phyloP scores from a whole-genome alignment of 2,113 vertebrate genomes.

The Paramormyrops kingsleyae region DNA sequence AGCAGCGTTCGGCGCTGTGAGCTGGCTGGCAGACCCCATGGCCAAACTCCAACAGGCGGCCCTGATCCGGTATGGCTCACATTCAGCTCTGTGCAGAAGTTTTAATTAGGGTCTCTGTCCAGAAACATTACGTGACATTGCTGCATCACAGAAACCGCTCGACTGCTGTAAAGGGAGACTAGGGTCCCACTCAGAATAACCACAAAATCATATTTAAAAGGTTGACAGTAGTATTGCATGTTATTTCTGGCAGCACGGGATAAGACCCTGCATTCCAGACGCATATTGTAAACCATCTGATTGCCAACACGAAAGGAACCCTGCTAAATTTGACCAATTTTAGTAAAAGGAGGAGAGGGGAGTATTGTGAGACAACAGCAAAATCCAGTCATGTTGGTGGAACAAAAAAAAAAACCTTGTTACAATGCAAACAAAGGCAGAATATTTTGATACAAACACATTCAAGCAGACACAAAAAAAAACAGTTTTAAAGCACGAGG shows the following conservation, averaged over 20 bases:
- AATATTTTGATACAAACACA: background rate
- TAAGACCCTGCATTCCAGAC: slow-evolving; percentile 43
- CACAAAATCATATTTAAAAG: background rate
- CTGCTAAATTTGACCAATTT: slow-evolving; percentile 53
- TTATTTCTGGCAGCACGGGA: slow-evolving; percentile 49
- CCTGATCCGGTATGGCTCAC: background rate
- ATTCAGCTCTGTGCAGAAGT: background rate
- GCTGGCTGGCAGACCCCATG: background rate
- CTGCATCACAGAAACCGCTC: background rate
- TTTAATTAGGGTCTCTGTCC: background rate
- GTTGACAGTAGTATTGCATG: slow-evolving; percentile 18
- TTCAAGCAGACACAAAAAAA: background rate
- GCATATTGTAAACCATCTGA: slow-evolving; percentile 49
- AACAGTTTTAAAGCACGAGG: background rate
- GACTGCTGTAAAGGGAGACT: background rate
- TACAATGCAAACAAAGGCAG: background rate
- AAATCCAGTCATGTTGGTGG: background rate
- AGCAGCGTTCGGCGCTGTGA: background rate
- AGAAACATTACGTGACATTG: background rate
- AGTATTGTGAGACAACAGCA: background rate
- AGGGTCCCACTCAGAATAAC: background rate
- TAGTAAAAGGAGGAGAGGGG: slow-evolving; percentile 47
- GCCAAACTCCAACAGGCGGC: background rate
- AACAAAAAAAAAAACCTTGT: background rate
- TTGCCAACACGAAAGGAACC: slow-evolving; percentile 24